Evolutionary conservation across 2,113 vertebrate species (phyloP), one percentile per base, ranked within the genome.

Genomic region (Micronycteris hirsuta): DNA sequence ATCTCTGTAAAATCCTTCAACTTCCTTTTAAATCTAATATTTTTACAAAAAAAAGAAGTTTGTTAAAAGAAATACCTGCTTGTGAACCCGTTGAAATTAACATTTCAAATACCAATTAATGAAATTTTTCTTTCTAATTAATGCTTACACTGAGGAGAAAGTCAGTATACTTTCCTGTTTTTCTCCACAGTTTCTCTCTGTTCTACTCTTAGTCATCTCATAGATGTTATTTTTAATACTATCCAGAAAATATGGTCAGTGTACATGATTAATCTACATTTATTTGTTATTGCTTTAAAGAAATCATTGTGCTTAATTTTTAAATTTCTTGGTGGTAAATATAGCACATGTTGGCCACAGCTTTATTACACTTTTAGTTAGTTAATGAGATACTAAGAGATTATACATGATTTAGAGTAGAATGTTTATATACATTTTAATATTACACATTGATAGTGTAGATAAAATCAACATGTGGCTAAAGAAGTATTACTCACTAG

Each of bases 281-380:
- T 0, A 5, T 49, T 96, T 97, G 73, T 95, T 86, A 96, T 38
- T 91, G 58, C 81, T 97, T 97, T 85, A 26, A 8, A 67, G 78
- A 86, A 43, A 93, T 63, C 82, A 94, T 56, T 16, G 49, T 61
- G 2, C 1, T 16, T 93, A 77, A 28, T 92, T 67, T 41, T 96
- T 38, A 85, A 85, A 12, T 19, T 61, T 76, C 36, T 74, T 97
- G 24, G 24, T 67, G 43, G 28, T 54, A 80, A 93, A 95, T 96
- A 96, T 89, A 96, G 92, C 87, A 58, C n/a, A 87, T 73, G 41
- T 13, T 56, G 10, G 6, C 7, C 61, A 82, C 54, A 91, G 16
- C 7, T 82, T 65, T 94, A 73, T 88, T 86, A 58, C 26, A 87
- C 33, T 81, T 96, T 86, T 96, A 78, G 82, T 70, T 96, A 71